A percentile compares a stretch with the other conserved stretches of the same genome.
These are phyloP conservation scores for Prionailurus viverrinus DNA, from an alignment of 2,113 vertebrate genomes.

Conservation along the genomic window DNA sequence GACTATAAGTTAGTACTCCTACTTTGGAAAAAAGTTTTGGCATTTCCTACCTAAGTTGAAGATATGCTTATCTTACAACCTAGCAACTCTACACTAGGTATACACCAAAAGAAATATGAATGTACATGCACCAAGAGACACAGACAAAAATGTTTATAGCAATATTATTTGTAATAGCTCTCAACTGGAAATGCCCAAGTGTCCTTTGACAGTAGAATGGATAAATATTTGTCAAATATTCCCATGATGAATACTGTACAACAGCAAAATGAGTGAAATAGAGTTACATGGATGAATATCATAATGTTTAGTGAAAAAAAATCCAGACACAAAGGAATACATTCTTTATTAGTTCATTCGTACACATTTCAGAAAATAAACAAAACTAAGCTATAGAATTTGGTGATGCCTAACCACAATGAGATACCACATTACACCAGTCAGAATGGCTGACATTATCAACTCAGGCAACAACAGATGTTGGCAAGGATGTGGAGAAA, in stretches of 20 bases:
- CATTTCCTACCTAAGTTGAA: not conserved
- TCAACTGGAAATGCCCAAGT: not conserved
- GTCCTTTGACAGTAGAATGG: not conserved
- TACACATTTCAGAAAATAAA: slow-evolving; percentile 21
- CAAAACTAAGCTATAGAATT: not conserved
- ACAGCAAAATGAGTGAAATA: not conserved
- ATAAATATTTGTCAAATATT: not conserved
- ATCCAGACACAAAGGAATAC: not conserved
- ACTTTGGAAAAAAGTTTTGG: not conserved
- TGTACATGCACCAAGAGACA: not conserved
- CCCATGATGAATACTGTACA: not conserved
- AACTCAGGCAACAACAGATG: no score
- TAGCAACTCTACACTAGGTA: not conserved
- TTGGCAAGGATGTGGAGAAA: no score
- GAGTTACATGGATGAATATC: not conserved
- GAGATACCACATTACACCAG: no score
- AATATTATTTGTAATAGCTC: not conserved
- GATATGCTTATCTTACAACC: not conserved
- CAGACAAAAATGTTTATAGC: not conserved
- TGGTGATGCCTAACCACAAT: not conserved
- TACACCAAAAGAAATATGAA: not conserved
- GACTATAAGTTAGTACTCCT: not conserved
- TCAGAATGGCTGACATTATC: no score
- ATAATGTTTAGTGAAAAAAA: slow-evolving; percentile 2
- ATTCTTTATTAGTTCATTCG: not conserved